A percentile compares a stretch with the other conserved stretches of the same genome.
Evolutionary conservation across 2,888 invertebrate species (phyloP).

Genomic region (Plutella xylostella): DNA sequence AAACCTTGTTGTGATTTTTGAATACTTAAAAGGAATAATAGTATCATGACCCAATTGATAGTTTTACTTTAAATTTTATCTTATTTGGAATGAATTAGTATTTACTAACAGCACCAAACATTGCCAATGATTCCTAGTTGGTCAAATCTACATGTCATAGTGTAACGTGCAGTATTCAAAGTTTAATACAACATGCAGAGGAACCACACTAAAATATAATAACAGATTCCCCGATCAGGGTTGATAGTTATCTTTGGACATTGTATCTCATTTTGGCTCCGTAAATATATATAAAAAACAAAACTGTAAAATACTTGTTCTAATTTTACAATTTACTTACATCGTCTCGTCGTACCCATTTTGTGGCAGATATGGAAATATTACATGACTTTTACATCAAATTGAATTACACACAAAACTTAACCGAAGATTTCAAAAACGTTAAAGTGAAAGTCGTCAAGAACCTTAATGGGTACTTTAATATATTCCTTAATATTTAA

Average conservation of each 20-base stretch:
- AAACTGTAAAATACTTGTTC: constrained; percentile 40
- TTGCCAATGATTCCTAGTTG: no score
- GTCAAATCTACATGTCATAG: not conserved
- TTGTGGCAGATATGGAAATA: constrained; percentile 52
- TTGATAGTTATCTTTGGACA: not conserved
- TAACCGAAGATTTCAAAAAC: no score
- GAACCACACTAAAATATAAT: constrained; percentile 2
- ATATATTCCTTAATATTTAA: no score
- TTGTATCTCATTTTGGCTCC: constrained; percentile 34
- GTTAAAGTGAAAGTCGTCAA: no score
- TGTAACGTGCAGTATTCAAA: constrained; percentile 4
- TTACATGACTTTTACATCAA: constrained; percentile 21
- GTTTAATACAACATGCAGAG: constrained; percentile 3
- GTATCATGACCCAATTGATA: no score
- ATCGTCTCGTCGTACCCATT: constrained; percentile 62
- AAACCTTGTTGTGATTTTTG: no score
- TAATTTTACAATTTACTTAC: constrained; percentile 58
- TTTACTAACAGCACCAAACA: no score
- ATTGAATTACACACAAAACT: constrained; percentile 7
- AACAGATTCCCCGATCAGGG: not conserved
- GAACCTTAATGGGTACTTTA: no score
- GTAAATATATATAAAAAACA: constrained; percentile 29
- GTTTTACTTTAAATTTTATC: no score
- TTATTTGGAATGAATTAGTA: no score
- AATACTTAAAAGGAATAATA: no score